Evolutionary conservation across 2,888 invertebrate species (phyloP).

Genomic region (Rhodophaea formosa): DNA sequence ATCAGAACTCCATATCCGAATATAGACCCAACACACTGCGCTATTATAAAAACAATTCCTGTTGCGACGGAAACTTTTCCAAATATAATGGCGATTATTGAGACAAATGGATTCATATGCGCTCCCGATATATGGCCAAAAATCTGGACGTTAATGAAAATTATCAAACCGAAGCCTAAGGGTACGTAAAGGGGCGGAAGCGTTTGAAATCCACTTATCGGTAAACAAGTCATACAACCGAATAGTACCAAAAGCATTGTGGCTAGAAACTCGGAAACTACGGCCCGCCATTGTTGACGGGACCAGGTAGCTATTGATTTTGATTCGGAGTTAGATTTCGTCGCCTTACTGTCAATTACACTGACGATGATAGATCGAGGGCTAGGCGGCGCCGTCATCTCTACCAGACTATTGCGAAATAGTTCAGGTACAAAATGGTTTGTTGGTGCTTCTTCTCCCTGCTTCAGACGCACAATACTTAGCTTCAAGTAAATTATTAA

Average conservation of each 20-base stretch:
- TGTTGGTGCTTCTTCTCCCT: too few relatives aligned
- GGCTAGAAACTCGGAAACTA: conserved; percentile 84
- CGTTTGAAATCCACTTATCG: conserved; percentile 55
- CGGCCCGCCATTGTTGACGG: conserved; percentile 41
- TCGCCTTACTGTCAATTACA: conserved; percentile 37
- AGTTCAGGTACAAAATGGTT: neutral
- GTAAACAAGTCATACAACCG: conserved; percentile 87
- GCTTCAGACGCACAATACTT: too few relatives aligned
- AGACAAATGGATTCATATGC: conserved; percentile 89
- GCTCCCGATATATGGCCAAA: conserved; percentile 90
- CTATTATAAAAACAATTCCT: conserved; percentile 82
- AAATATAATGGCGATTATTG: conserved; percentile 83
- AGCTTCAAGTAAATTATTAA: too few relatives aligned
- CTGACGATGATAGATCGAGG: conserved; percentile 37
- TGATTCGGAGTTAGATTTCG: conserved; percentile 21
- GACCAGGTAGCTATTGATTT: conserved; percentile 41
- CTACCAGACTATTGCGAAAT: neutral
- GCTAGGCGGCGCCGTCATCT: conserved; percentile 33
- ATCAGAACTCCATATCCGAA: conserved; percentile 85
- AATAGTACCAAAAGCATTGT: conserved; percentile 85
- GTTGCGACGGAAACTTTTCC: conserved; percentile 78
- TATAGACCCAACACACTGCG: conserved; percentile 85
- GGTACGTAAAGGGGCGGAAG: conserved; percentile 73
- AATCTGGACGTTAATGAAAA: conserved; percentile 85
- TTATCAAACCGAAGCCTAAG: conserved; percentile 85